A percentile compares a stretch with the other conserved stretches of the same genome.
Conservation (phyloP, 2,113 vertebrate species). For the Amphilophus citrinellus region DNA sequence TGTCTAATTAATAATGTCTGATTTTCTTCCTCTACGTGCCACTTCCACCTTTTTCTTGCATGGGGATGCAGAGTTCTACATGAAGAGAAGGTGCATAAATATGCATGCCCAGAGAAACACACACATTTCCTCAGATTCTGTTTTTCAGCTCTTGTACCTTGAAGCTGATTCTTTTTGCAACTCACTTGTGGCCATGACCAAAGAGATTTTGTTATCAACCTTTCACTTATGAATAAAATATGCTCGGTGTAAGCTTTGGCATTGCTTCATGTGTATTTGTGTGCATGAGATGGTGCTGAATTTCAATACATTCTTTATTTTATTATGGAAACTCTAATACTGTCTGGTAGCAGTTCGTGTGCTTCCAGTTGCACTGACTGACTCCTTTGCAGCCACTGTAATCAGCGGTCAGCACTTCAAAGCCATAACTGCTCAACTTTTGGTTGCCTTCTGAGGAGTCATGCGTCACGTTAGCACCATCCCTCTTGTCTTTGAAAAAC, state of each 20-base stretch:
- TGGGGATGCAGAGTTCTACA: neutral
- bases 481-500: constrained; percentile 22
- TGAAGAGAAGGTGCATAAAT: neutral
- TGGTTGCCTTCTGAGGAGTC: neutral
- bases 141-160: constrained; percentile 32
- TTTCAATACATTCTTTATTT: constrained; percentile 9
- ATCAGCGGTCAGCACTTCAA: neutral
- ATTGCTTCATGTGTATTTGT: constrained; percentile 25
- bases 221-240: constrained; percentile 68
- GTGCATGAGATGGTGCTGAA: constrained; percentile 1
- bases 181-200: constrained; percentile 46
- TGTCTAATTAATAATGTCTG: constrained; percentile 43
- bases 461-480: neutral
- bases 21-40: constrained; percentile 26
- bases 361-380: neutral
- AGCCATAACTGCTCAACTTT: neutral
- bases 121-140: neutral
- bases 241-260: constrained; percentile 7
- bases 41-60: constrained; percentile 13
- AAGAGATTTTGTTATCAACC: constrained; percentile 72
- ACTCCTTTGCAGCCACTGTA: neutral
- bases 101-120: neutral
- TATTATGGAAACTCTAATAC: constrained; percentile 13
- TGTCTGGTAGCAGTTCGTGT: neutral
- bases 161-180: constrained; percentile 46